phyloP scores from a whole-genome alignment of 1,140 invertebrate species.

The Agraylea sexmaculata region DNA sequence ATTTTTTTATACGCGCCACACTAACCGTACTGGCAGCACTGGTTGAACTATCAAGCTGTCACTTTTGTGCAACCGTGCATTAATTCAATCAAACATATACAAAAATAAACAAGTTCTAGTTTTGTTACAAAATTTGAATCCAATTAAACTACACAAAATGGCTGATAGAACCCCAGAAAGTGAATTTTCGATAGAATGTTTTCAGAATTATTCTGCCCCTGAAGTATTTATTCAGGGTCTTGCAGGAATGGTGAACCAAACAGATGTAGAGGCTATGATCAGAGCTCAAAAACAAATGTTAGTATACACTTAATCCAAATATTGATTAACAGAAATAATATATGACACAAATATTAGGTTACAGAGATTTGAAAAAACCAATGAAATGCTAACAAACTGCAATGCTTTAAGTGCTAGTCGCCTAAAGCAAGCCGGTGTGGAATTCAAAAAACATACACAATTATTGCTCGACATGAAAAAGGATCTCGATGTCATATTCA shows the following conservation, averaged over 20 bases:
- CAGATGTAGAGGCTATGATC: constrained; percentile 82
- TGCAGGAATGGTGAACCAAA: constrained; percentile 80
- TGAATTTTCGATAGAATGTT: constrained; percentile 57
- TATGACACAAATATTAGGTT: constrained; percentile 53
- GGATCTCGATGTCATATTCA: constrained; percentile 56
- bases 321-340: constrained; percentile 2
- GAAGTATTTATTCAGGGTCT: constrained; percentile 84
- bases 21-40: no score
- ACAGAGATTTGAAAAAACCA: constrained; percentile 91
- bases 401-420: constrained; percentile 75
- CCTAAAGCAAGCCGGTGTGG: constrained; percentile 64
- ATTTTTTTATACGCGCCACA: no score
- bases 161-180: constrained; percentile 40
- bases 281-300: constrained; percentile 88
- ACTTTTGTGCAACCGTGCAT: no score
- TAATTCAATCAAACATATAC: no score
- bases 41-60: no score
- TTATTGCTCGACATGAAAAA: constrained; percentile 62
- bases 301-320: constrained; percentile 27
- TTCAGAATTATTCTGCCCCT: constrained; percentile 78
- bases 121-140: no score
- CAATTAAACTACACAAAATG: no score
- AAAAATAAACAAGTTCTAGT: no score
- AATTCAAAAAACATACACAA: constrained; percentile 83
- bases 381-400: constrained; percentile 93